Evolutionary conservation across 2,888 invertebrate species (phyloP), one percentile per base, ranked within the genome.

Genomic region (Cantharis flavilabris): DNA sequence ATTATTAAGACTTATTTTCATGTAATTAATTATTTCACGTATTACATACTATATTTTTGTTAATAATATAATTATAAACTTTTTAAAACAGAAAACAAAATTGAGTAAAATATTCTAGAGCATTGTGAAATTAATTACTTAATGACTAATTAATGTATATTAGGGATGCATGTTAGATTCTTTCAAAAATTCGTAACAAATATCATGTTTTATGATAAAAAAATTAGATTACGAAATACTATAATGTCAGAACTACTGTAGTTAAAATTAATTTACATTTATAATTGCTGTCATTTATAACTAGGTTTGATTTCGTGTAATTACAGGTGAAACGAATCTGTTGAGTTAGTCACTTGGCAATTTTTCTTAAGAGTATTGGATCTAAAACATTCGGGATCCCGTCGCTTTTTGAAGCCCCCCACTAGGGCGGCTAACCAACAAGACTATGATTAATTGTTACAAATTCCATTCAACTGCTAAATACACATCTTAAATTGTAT

Each of bases 381-480:
- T 71, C 79, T 71, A 14, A 73, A 69, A 69, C 63, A 80, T 82
- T 81, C 76, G 75, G 76, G 78, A 79, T 77, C 73, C 77, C 80
- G 75, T 71, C 70, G 75, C 78, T 80, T 80, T 76, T 75, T 78
- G 76, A 71, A 78, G 78, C 79, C 83, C 85, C 84, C 85, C 83
- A 81, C 80, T 82, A 83, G 82, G 81, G 81, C 79, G 81, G 78
- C 83, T 81, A 80, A 79, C 83, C 84, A 86, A 86, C 84, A 79
- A 86, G 86, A 84, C 85, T 81, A 81, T 86, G 86, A 86, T 86
- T 85, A 85, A 86, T 86, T 83, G 82, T 81, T 79, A 82, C 81
- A 82, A 85, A 86, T 86, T 86, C 86, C 86, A 81, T 81, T 80
- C 82, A 71, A 82, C 79, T 80, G 80, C 83, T 84, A 84, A 84